phyloP scores from a whole-genome alignment of 2,113 vertebrate genomes.

The Saiga tatarica region DNA sequence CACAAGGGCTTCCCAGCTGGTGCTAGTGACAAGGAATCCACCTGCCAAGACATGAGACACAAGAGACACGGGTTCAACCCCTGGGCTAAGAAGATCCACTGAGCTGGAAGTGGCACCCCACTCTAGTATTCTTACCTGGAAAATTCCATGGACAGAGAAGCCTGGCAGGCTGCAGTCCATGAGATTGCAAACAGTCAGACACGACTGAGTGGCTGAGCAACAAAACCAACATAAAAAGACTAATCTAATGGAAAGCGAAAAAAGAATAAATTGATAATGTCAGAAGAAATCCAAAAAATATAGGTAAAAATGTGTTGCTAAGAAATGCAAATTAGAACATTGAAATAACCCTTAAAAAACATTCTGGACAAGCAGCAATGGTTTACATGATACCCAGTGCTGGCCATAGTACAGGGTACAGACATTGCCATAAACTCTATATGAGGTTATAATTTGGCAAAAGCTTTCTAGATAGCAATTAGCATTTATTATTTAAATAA shows the following conservation, averaged over 20 bases:
- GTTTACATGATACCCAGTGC: not conserved
- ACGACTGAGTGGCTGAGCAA: not conserved
- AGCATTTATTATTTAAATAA: not conserved
- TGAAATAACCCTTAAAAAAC: not conserved
- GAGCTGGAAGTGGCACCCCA: not conserved
- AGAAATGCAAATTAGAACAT: not conserved
- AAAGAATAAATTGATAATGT: not conserved
- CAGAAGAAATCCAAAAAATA: not conserved
- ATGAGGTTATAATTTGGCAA: not conserved
- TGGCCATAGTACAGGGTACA: not conserved
- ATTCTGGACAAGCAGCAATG: not conserved
- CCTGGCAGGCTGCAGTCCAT: not conserved
- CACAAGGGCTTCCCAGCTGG: not conserved
- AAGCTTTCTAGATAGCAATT: conserved; percentile 13
- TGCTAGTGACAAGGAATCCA: not conserved
- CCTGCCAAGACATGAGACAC: not conserved
- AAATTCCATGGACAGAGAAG: not conserved
- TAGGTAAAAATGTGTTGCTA: not conserved
- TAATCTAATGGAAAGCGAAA: not conserved
- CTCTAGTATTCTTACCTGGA: not conserved
- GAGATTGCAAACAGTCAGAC: not conserved
- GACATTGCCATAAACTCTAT: not conserved
- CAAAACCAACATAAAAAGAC: not conserved
- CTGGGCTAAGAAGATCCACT: not conserved
- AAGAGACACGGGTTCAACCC: not conserved